Evolutionary conservation across 2,888 invertebrate species (phyloP).

Genomic region (Dione vanillae): DNA sequence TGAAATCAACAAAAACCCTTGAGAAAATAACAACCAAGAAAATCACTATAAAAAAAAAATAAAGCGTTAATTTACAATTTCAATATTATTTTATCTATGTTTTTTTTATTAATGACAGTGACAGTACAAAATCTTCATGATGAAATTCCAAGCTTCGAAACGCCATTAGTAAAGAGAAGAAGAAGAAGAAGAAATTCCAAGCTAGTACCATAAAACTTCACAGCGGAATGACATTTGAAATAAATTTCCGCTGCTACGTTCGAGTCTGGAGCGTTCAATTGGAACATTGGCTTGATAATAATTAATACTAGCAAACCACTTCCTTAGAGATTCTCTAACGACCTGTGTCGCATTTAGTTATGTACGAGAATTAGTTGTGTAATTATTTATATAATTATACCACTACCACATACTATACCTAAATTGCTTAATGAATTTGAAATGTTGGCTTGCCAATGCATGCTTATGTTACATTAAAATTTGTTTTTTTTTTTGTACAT

Average conservation of each 20-base stretch:
- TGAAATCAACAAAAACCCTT: too few relatives aligned
- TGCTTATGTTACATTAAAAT: too few relatives aligned
- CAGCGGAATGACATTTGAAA: slow-evolving; percentile 74
- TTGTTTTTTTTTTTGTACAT: too few relatives aligned
- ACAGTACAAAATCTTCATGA: slow-evolving; percentile 45
- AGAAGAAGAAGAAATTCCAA: slow-evolving; percentile 67
- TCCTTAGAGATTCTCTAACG: slow-evolving; percentile 38
- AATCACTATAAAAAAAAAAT: too few relatives aligned
- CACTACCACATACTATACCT: too few relatives aligned
- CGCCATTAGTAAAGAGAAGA: too few relatives aligned
- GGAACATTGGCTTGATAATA: slow-evolving; percentile 80
- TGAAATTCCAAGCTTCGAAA: slow-evolving; percentile 64
- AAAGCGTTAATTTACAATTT: too few relatives aligned
- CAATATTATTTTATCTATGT: neutral
- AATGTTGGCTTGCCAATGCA: too few relatives aligned
- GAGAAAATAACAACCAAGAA: too few relatives aligned
- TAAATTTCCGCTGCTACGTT: slow-evolving; percentile 74
- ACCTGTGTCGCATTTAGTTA: slow-evolving; percentile 44
- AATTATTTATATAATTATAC: neutral
- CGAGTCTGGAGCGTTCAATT: slow-evolving; percentile 68
- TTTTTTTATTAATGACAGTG: neutral
- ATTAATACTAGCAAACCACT: slow-evolving; percentile 70
- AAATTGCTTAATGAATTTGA: too few relatives aligned
- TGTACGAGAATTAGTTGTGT: slow-evolving; percentile 7
- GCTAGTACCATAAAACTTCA: slow-evolving; percentile 57